phyloP scores from a whole-genome alignment of 2,888 invertebrate genomes.

The Agrotis segetum region DNA sequence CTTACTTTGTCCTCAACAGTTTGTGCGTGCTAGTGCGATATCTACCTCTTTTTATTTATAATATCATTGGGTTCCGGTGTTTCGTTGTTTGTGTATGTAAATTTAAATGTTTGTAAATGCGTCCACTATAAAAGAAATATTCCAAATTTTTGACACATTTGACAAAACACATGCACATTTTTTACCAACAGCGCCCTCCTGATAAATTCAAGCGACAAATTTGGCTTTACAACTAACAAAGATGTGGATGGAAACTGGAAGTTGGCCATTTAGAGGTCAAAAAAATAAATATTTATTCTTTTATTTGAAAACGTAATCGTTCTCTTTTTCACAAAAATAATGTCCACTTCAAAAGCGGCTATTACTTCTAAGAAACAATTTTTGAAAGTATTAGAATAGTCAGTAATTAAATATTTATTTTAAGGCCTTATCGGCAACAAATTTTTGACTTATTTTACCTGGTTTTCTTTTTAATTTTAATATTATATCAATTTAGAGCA shows the following conservation, averaged over 20 bases:
- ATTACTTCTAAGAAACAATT: conserved; percentile 39
- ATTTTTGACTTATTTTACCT: conserved; percentile 7
- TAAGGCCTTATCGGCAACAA: conserved; percentile 33
- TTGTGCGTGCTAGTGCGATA: too few species aligned
- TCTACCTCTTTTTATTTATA: too few species aligned
- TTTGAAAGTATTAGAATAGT: conserved; percentile 53
- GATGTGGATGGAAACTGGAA: not conserved
- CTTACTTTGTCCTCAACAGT: too few species aligned
- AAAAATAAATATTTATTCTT: not conserved
- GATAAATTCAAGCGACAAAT: conserved; percentile 1
- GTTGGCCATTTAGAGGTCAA: not conserved
- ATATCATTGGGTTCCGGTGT: too few species aligned
- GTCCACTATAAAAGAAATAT: too few species aligned
- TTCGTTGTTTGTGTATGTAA: too few species aligned
- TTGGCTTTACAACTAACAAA: not conserved
- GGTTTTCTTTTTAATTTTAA: conserved; percentile 7
- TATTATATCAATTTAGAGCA: not conserved
- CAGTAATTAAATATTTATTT: conserved; percentile 29
- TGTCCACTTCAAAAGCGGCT: conserved; percentile 35
- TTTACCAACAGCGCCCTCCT: conserved; percentile 5
- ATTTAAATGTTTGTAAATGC: too few species aligned
- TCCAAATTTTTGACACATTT: not conserved
- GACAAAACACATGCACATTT: conserved; percentile 7
- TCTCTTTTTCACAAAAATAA: conserved; percentile 1
- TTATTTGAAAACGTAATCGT: not conserved